phyloP scores from a whole-genome alignment of 2,113 vertebrate genomes.

The Tichodroma muraria region DNA sequence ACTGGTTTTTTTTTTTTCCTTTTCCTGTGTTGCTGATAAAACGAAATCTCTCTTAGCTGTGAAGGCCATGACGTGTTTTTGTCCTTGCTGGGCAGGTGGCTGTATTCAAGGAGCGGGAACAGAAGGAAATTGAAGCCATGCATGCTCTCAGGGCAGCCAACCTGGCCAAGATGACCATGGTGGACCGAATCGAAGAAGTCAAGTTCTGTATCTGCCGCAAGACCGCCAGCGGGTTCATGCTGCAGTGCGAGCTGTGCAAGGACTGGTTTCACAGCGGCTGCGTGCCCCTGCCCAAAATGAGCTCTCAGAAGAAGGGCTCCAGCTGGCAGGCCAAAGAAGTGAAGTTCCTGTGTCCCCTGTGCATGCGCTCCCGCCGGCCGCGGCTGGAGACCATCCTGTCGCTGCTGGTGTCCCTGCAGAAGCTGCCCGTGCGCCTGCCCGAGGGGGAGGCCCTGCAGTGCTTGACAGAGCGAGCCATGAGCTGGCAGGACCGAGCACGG shows the following conservation, averaged over 20 bases:
- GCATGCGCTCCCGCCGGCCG: conserved; percentile 91
- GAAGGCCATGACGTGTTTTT: not conserved
- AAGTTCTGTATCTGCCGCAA: conserved; percentile 96
- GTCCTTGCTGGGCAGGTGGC: conserved; percentile 72
- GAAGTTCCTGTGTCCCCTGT: conserved; percentile 93
- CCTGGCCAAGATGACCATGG: conserved; percentile 95
- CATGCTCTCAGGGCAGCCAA: conserved; percentile 91
- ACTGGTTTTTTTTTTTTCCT: not conserved
- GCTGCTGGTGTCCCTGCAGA: conserved; percentile 93
- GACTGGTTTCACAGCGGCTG: conserved; percentile 98
- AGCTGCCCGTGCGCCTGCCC: conserved; percentile 89
- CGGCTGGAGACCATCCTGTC: conserved; percentile 96
- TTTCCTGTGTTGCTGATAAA: not conserved
- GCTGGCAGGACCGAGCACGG: conserved; percentile 95
- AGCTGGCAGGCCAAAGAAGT: conserved; percentile 94
- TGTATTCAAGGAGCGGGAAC: conserved; percentile 91
- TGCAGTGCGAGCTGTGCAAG: conserved; percentile 97
- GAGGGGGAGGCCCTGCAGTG: conserved; percentile 96
- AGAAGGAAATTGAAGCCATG: conserved; percentile 92
- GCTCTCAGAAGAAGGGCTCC: conserved; percentile 87
- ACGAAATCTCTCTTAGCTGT: not conserved
- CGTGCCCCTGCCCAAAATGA: conserved; percentile 89
- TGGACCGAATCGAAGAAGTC: conserved; percentile 94
- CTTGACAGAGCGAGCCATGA: conserved; percentile 94
- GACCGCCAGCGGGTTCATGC: conserved; percentile 92